Evolutionary conservation across 2,888 invertebrate genomes (phyloP).

Genomic region (Ommatoiulus sabulosus): DNA sequence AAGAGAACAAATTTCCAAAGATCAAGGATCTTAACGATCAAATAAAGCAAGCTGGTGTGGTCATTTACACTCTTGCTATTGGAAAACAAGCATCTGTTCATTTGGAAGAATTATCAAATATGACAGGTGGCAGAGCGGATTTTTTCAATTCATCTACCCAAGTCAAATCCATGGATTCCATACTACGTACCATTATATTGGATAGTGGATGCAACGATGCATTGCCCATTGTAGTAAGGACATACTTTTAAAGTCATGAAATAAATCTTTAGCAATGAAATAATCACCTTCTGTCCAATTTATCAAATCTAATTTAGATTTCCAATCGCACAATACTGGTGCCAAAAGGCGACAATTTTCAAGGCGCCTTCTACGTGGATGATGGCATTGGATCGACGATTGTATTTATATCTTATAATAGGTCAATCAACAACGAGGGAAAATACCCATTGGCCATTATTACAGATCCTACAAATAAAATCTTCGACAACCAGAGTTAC

Average conservation of each 20-base stretch:
- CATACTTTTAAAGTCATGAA: neutral
- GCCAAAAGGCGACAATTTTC: neutral
- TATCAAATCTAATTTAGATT: neutral
- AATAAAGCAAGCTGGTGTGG: constrained; percentile 35
- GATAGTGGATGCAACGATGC: neutral
- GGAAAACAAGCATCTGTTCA: constrained; percentile 10
- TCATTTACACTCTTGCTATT: neutral
- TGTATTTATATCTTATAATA: neutral
- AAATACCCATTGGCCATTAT: neutral
- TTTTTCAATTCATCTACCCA: neutral
- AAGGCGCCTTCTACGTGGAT: neutral
- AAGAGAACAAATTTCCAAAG: neutral
- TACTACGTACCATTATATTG: neutral
- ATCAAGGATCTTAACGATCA: neutral
- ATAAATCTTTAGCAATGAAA: too few species aligned
- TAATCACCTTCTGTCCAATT: neutral
- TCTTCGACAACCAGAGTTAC: neutral
- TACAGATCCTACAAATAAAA: neutral
- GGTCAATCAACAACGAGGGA: neutral
- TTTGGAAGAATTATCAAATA: neutral
- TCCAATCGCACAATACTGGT: neutral
- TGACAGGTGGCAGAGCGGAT: constrained; percentile 3
- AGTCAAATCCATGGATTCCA: constrained; percentile 22
- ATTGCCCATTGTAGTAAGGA: neutral
- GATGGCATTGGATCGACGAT: neutral